phyloP scores from a whole-genome alignment of 2,888 invertebrate genomes.

The Hoplodrina blanda region DNA sequence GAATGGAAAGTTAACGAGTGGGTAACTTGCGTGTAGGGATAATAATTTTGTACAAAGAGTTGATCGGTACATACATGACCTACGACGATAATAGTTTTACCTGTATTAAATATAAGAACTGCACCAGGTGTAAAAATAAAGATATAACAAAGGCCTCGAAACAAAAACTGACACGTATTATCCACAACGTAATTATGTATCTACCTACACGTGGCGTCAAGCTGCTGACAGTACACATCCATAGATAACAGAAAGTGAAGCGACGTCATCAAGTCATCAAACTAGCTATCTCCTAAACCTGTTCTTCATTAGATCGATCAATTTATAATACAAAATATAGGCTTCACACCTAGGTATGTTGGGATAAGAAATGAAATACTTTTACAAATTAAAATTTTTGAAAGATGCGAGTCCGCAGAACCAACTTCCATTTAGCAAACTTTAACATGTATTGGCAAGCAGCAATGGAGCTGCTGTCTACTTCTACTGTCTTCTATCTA shows the following conservation, averaged over 20 bases:
- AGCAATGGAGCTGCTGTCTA: no score
- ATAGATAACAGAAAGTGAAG: constrained; percentile 39
- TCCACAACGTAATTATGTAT: constrained; percentile 20
- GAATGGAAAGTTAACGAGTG: constrained; percentile 88
- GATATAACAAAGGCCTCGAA: constrained; percentile 22
- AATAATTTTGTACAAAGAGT: constrained; percentile 67
- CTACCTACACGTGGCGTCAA: constrained; percentile 40
- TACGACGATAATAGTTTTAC: constrained; percentile 44
- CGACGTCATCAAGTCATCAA: constrained; percentile 35
- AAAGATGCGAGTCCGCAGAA: neutral
- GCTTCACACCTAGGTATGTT: neutral
- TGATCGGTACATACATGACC: constrained; percentile 28
- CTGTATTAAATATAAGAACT: constrained; percentile 10
- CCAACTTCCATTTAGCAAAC: neutral
- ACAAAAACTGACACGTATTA: constrained; percentile 18
- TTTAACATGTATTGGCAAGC: neutral
- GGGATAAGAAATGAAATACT: neutral
- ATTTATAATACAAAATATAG: neutral
- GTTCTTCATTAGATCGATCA: constrained; percentile 11
- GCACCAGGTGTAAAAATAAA: constrained; percentile 20
- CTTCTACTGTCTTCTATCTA: no score
- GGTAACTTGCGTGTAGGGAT: constrained; percentile 69
- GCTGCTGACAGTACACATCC: constrained; percentile 28
- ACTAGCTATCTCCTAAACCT: neutral
- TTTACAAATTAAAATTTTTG: neutral